These are phyloP conservation scores for Spondyliosoma cantharus DNA, from an alignment of 2,797 vertebrate genomes.

Conservation along the genomic window DNA sequence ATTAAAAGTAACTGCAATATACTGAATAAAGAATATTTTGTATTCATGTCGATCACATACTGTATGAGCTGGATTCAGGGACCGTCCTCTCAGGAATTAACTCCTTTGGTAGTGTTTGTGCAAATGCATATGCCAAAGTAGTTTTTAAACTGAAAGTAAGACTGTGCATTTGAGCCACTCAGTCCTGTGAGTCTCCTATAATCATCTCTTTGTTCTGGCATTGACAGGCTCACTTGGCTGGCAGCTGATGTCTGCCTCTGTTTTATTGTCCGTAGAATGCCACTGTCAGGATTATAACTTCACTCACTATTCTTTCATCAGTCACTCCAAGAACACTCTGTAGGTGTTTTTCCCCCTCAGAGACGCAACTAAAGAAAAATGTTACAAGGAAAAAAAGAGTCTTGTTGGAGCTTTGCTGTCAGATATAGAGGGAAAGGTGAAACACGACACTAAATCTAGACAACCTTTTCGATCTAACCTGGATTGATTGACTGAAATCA, in stretches of 20 bases:
- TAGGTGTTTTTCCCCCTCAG: neutral
- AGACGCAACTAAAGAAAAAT: conserved; percentile 9
- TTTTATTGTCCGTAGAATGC: conserved; percentile 28
- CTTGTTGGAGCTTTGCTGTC: neutral
- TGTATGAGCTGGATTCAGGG: neutral
- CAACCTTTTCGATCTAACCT: neutral
- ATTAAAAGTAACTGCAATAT: neutral
- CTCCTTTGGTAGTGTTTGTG: neutral
- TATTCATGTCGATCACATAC: neutral
- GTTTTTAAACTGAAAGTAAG: neutral
- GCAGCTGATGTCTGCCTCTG: conserved; percentile 28
- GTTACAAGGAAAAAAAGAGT: neutral
- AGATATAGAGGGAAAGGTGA: neutral
- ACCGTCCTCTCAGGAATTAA: neutral
- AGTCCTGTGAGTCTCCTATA: conserved; percentile 9
- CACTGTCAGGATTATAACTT: conserved; percentile 36
- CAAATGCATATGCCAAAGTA: neutral
- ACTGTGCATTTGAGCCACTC: neutral
- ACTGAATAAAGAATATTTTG: neutral
- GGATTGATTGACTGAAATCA: neutral
- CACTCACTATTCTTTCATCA: conserved; percentile 29
- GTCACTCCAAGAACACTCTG: conserved; percentile 6
- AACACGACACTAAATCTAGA: conserved; percentile 1
- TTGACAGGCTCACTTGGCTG: conserved; percentile 8
- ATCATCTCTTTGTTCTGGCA: conserved; percentile 43